Conservation (phyloP, 2,113 vertebrate species). For the Forbesichthys agassizii region DNA sequence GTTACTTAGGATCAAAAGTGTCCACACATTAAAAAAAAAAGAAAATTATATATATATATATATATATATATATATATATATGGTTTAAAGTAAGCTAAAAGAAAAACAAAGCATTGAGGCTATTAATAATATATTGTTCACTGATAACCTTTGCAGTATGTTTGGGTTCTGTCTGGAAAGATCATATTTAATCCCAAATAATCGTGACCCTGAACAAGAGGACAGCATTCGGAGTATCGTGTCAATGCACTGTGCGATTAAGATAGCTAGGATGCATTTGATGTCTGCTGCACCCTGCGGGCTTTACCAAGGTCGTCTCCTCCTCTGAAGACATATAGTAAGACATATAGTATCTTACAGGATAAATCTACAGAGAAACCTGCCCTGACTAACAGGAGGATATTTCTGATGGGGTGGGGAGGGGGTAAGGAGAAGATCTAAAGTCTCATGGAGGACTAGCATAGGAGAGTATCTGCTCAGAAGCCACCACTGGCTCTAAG, state of each 20-base stretch:
- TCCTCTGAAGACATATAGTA: constrained; percentile 21
- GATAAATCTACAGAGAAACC: constrained; percentile 32
- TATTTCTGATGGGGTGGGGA: constrained; percentile 31
- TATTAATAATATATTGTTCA: background rate
- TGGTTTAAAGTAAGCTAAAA: too few relatives aligned
- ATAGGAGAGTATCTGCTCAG: background rate
- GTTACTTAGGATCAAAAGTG: too few relatives aligned
- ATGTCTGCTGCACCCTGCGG: constrained; percentile 2
- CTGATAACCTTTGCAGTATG: background rate
- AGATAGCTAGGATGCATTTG: constrained; percentile 3
- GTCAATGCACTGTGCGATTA: background rate
- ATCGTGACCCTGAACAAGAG: background rate
- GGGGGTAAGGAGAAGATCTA: constrained; percentile 27
- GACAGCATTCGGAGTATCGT: background rate
- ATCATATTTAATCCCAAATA: background rate
- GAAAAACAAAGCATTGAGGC: background rate
- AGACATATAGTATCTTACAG: too few relatives aligned
- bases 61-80: too few relatives aligned
- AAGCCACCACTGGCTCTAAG: background rate
- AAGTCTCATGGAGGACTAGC: background rate
- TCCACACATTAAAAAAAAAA: too few relatives aligned
- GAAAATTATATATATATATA: too few relatives aligned
- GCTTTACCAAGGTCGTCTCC: constrained; percentile 1
- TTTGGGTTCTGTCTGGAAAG: background rate
- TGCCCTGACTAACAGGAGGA: constrained; percentile 20